phyloP scores from a whole-genome alignment of 2,888 invertebrate species.

The Pogonocherus hispidulus region DNA sequence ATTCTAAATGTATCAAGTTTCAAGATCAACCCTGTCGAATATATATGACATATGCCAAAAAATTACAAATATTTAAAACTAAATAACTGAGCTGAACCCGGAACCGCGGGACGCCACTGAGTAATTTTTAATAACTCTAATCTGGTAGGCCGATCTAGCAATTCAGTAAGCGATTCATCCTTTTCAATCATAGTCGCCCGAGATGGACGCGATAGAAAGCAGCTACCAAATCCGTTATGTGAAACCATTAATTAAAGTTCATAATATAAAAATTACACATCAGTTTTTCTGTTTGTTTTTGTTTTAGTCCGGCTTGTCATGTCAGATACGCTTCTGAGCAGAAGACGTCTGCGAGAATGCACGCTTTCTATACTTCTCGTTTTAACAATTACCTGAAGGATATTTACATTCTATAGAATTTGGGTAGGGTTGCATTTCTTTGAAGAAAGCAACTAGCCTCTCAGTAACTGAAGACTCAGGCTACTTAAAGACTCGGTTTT shows the following conservation, averaged over 20 bases:
- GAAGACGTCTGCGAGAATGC: background rate
- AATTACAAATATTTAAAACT: too few relatives aligned
- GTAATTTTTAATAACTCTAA: conserved; percentile 27
- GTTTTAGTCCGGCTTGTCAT: conserved; percentile 6
- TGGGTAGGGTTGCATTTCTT: too few relatives aligned
- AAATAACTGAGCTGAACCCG: too few relatives aligned
- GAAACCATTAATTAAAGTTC: conserved; percentile 29
- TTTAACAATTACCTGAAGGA: too few relatives aligned
- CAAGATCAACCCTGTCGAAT: too few relatives aligned
- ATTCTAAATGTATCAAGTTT: too few relatives aligned
- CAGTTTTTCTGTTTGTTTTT: conserved; percentile 22
- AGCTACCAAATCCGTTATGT: conserved; percentile 30
- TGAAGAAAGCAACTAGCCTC: too few relatives aligned
- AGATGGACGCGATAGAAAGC: conserved; percentile 23
- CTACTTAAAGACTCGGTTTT: too few relatives aligned
- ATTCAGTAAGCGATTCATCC: conserved; percentile 29
- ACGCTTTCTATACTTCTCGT: background rate
- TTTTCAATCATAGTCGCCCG: conserved; percentile 25
- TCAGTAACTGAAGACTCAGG: too few relatives aligned
- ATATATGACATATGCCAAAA: too few relatives aligned
- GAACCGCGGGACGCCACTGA: too few relatives aligned
- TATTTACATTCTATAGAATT: too few relatives aligned
- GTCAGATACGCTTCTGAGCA: background rate
- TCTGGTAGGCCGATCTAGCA: conserved; percentile 19
- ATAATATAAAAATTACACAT: conserved; percentile 19